Percentiles rank a stretch among this genome's conserved stretches.
These are phyloP conservation scores for Platycercus adscitus DNA, from an alignment of 2,113 vertebrate species.

Conservation along the genomic window DNA sequence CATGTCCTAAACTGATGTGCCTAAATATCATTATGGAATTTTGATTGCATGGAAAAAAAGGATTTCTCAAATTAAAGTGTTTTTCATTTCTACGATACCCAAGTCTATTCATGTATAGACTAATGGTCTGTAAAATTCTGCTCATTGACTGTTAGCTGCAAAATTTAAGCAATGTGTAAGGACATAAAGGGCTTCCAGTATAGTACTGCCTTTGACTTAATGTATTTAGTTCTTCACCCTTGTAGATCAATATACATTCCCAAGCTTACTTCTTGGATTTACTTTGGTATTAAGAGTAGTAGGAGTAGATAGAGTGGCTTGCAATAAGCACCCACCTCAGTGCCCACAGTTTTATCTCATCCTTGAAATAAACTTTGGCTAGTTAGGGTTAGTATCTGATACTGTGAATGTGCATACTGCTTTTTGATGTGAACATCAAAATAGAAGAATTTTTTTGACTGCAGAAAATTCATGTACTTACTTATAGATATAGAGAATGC, in stretches of 20 bases:
- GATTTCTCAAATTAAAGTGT: conserved; percentile 27
- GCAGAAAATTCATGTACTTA: not conserved
- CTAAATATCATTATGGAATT: conserved; percentile 32
- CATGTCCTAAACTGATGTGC: not conserved
- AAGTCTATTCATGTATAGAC: not conserved
- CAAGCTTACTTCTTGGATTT: not conserved
- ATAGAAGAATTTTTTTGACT: not conserved
- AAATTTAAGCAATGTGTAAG: not conserved
- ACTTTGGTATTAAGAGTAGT: not conserved
- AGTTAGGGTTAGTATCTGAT: not conserved
- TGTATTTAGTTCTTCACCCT: not conserved
- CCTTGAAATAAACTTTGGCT: not conserved
- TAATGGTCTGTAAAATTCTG: conserved; percentile 26
- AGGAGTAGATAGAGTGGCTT: not conserved
- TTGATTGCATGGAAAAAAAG: conserved; percentile 37
- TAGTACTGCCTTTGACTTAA: not conserved
- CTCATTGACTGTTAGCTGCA: not conserved
- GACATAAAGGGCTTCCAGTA: not conserved
- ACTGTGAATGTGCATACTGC: not conserved
- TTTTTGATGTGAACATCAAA: not conserved
- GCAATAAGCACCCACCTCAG: not conserved
- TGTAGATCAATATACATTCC: not conserved
- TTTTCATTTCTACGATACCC: not conserved
- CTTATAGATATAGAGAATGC: not conserved
- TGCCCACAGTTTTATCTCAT: not conserved